phyloP scores from a whole-genome alignment of 2,797 vertebrate genomes.

The Trichosurus vulpecula region DNA sequence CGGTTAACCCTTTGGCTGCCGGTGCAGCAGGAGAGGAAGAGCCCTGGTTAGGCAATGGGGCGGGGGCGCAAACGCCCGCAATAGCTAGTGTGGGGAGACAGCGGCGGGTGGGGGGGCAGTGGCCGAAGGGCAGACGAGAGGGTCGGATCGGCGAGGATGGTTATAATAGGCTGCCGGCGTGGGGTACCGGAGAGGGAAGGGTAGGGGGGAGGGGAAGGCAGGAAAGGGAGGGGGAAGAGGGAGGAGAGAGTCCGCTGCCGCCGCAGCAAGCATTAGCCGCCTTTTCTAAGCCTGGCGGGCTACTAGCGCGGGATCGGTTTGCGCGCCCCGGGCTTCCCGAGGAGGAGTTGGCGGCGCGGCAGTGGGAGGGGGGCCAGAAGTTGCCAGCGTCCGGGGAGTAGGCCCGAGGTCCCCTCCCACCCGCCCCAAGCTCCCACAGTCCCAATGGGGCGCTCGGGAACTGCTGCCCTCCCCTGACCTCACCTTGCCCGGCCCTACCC shows the following conservation, averaged over 20 bases:
- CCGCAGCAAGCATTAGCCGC: constrained; percentile 85
- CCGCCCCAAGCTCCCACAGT: neutral
- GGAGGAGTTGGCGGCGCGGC: neutral
- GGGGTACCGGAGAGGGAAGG: constrained; percentile 31
- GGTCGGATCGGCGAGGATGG: constrained; percentile 29
- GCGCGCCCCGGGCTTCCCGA: constrained; percentile 62
- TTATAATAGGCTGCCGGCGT: constrained; percentile 59
- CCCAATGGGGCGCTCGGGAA: neutral
- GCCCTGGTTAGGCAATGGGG: neutral
- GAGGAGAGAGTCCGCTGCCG: constrained; percentile 30
- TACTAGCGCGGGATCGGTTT: constrained; percentile 85
- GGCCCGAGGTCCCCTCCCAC: too few relatives aligned
- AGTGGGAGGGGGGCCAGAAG: neutral
- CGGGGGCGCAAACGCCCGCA: constrained; percentile 66
- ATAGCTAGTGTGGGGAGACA: neutral
- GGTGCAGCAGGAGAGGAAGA: neutral
- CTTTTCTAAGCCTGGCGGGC: constrained; percentile 86
- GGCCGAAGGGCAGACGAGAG: constrained; percentile 17
- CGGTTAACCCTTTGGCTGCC: constrained; percentile 36
- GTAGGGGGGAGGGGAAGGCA: constrained; percentile 30
- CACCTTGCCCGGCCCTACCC: neutral
- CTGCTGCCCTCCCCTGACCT: neutral
- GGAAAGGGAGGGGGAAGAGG: constrained; percentile 45
- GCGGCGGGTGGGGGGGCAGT: neutral
- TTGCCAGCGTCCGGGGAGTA: neutral